Base-by-base conservation (phyloP, 2,888 invertebrate species). In the Hermodice carunculata region DNA sequence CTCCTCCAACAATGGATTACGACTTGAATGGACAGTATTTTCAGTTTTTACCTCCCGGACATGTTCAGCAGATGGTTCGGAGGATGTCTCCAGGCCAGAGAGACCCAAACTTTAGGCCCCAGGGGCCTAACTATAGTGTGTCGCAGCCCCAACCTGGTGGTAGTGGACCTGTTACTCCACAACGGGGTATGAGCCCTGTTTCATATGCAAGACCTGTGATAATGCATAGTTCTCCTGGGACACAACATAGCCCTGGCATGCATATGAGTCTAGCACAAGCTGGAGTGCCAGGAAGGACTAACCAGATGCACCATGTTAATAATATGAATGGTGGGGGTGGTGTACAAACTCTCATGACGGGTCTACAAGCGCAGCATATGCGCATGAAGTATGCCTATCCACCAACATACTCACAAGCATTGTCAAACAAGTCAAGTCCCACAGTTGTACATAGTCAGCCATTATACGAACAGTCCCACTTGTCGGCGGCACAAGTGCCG, bases 71-170 rank as follows among this genome's bases (percentile, higher is more conserved):
- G 81, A 89, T 92, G 86, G 89, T 93, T 76, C 92, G 92, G 78
- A 88, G 93, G 65, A 92, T 93, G 89, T 92, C 92, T 22, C 93
- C 93, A 11, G 92, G 76, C 48, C 73, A 48, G 37, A 87, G 91
- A 53, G 91, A 91, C 74, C 92, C 92, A 76, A 66, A 48, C 32
- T 43, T 42, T 19, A 22, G 32, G n/a, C 8, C 19, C 11, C 51
- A 26, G 51, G 17, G 52, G n/a, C 37, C 14, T 4, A 31, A 24
- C 26, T 19, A n/a, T 11, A 11, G 31, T 5, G n/a, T 51, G 22
- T 32, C 46, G 2, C 52, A 42, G 43, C n/a, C 17, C n/a, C 6
- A 24, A 8, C 14, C 26, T 8, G 37, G 34, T 8, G 53, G 46
- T 32, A 71, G 68, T 57, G 72, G 70, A 31, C 71, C 76, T 5